Evolutionary conservation across 2,888 invertebrate species (phyloP), one percentile per base, ranked within the genome.

Genomic region (Drosophila infuscata): DNA sequence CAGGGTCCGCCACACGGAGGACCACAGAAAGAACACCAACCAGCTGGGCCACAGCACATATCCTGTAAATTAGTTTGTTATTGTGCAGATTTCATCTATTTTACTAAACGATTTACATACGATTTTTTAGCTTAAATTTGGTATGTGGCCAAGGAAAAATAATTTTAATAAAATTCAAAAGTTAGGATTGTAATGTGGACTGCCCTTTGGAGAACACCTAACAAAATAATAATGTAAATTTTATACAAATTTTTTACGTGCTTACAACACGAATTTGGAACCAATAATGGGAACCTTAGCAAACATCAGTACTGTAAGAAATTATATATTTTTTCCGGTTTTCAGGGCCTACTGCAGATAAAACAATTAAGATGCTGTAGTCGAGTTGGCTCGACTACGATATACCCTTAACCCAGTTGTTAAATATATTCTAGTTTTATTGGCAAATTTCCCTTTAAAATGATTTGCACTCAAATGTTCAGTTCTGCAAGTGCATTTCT

Each of bases 1-100:
- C 43, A 82, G 5, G 77, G 54, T 20, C 79, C 83, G 9, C 72
- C 68, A 32, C 75, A 76, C 0, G 85, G 82, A 15, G 89, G 89
- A 57, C 84, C 89, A 62, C 87, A 86, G 33, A 62, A 66, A 17
- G 79, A 53, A 32, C 79, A 80, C 25, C 71, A 71, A 20, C 64
- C 61, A 49, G 71, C 70, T 17, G 82, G 76, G 53, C 85, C 85
- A 52, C 89, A 70, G 66, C 84, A 89, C 85, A 89, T 87, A 17
- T 60, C 78, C 74, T 79, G 5, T 0, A 17, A 29, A 30, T 6
- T 0, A 20, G 0, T 25, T n/a, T n/a, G 3, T 15, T 35, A 38
- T 7, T 17, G 46, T 20, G 11, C 12, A 60, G 4, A 11, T 15
- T 15, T 1, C 3, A 3, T 1, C 2, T n/a, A 1, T n/a, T 30